Evolutionary conservation across 2,888 invertebrate genomes (phyloP).

Genomic region (Drosophila suboccidentalis): DNA sequence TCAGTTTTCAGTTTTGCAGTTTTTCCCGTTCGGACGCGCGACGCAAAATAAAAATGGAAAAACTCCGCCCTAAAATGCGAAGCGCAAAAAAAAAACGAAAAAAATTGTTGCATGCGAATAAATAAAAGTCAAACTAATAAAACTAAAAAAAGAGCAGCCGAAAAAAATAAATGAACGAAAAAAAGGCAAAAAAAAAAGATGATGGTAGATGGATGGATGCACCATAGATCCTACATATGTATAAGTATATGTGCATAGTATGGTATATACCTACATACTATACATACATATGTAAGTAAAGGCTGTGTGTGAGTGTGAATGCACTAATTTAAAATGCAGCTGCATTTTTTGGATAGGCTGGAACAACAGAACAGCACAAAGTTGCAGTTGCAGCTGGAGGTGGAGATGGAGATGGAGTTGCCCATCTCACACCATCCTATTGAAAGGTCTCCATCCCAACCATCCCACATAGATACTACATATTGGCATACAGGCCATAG

Average conservation of each 20-base stretch:
- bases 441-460: neutral
- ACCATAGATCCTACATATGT: conserved; percentile 32
- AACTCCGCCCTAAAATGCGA: conserved; percentile 85
- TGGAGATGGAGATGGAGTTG: neutral
- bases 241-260: conserved; percentile 7
- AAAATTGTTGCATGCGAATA: conserved; percentile 47
- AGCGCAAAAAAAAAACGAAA: conserved; percentile 45
- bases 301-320: conserved; percentile 43
- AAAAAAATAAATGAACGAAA: conserved; percentile 51
- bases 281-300: neutral
- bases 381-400: conserved; percentile 1
- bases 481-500: conserved; percentile 59
- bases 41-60: conserved; percentile 84
- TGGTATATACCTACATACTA: conserved; percentile 2
- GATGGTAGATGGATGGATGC: conserved; percentile 46
- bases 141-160: conserved; percentile 59
- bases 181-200: conserved; percentile 21
- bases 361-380: conserved; percentile 15
- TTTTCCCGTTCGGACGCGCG: conserved; percentile 62
- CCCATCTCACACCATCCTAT: neutral
- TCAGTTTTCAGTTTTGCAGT: conserved; percentile 23
- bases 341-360: conserved; percentile 49
- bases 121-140: conserved; percentile 79
- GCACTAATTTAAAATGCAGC: conserved; percentile 83
- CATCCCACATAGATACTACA: conserved; percentile 58